Evolutionary conservation across 2,113 vertebrate species (phyloP), one percentile per base, ranked within the genome.

Genomic region (Cebus imitator): DNA sequence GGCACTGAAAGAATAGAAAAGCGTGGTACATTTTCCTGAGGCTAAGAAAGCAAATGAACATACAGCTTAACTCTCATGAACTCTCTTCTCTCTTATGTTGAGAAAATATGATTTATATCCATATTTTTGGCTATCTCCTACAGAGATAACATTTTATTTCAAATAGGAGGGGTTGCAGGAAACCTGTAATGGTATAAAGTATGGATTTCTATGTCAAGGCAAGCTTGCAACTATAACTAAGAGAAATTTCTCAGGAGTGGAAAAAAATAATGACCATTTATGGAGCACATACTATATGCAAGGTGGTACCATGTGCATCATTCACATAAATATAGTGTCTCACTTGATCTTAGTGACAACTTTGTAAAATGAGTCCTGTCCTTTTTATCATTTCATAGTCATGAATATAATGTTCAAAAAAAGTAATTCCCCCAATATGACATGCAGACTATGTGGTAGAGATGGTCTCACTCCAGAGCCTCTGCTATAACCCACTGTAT

Each of bases 141-240:
- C 17, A 95, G 40, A 94, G 10, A 23, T 91, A 88, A n/a, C 18
- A 30, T 78, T 93, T 88, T 85, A 93, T 52, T 68, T 93, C n/a
- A 93, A 55, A 82, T 89, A 4, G 73, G 43, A 94, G 45, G 76
- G 48, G 73, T 55, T 92, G 50, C 57, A 30, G 40, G 35, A 78
- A 76, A 61, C 73, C n/a, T 85, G 17, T 66, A 58, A 72, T 76
- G 13, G 2, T 27, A 20, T 40, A n/a, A 68, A 84, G 37, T 48
- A 2, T 68, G 30, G 6, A 23, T 85, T 97, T 95, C 23, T 80
- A 23, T 21, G 11, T 55, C 3, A 52, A 32, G 25, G 75, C 52
- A 79, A 58, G 18, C 8, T 89, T 90, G 64, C 17, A 83, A 27
- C 72, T 75, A 8, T 2, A 97, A 43, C 27, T 57, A 61, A 81